A percentile compares a stretch with the other conserved stretches of the same genome.
Conservation (phyloP, 2,113 vertebrate species). For the Indri indri region DNA sequence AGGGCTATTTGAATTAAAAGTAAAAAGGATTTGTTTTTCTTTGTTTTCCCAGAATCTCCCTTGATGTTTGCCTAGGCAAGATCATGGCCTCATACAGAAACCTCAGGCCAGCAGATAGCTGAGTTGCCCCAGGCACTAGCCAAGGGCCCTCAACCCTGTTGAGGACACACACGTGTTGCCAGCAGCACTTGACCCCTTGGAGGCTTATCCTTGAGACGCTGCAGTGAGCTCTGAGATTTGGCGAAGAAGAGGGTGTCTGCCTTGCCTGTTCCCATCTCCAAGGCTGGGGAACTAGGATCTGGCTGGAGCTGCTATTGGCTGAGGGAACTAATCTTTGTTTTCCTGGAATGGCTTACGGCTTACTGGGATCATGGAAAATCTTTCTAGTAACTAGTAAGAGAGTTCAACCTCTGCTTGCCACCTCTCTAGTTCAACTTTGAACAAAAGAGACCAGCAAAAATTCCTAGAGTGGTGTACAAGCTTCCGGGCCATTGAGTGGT, state of each 20-base stretch:
- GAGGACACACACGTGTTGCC: background rate
- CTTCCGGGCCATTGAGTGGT: background rate
- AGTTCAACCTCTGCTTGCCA: background rate
- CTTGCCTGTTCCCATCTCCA: background rate
- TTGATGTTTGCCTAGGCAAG: background rate
- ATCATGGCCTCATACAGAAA: background rate
- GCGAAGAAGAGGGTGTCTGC: background rate
- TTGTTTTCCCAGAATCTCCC: background rate
- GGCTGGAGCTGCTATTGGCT: background rate
- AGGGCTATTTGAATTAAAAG: background rate
- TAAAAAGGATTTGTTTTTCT: background rate
- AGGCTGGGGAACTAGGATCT: background rate
- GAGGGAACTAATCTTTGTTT: background rate
- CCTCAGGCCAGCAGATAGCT: background rate
- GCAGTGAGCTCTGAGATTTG: background rate
- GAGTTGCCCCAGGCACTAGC: background rate
- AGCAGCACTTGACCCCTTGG: background rate
- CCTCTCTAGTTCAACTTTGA: background rate
- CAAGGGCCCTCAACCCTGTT: background rate
- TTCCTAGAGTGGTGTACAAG: background rate
- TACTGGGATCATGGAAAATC: slow-evolving; percentile 14
- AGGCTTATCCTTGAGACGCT: background rate
- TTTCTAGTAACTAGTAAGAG: background rate
- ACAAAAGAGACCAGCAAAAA: background rate
- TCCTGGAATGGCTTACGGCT: background rate